Evolutionary conservation across 2,113 vertebrate species (phyloP).

Genomic region (Chelonoidis abingdonii): DNA sequence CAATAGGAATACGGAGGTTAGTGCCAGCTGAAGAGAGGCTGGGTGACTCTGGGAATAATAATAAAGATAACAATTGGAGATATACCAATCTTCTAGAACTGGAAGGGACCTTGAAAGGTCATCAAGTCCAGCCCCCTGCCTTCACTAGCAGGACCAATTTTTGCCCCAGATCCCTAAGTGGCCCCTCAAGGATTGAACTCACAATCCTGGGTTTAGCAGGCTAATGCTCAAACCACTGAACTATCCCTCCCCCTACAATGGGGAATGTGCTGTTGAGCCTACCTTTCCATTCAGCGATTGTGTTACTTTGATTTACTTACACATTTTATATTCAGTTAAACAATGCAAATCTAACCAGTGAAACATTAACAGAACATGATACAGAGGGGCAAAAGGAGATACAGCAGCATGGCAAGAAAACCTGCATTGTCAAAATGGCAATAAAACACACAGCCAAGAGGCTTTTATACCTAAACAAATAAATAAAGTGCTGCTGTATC

Average conservation of each 20-base stretch:
- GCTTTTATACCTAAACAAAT: too few relatives aligned
- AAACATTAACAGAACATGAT: neutral
- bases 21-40: neutral
- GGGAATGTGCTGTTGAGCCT: too few relatives aligned
- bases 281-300: neutral
- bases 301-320: neutral
- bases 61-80: too few relatives aligned
- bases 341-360: neutral
- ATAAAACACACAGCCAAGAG: neutral
- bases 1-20: neutral
- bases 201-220: too few relatives aligned
- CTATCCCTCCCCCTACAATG: too few relatives aligned
- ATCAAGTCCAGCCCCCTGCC: too few relatives aligned
- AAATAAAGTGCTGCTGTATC: neutral
- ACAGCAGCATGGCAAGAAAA: fast-evolving
- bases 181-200: too few relatives aligned
- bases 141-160: too few relatives aligned
- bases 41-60: neutral
- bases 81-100: too few relatives aligned
- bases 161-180: too few relatives aligned
- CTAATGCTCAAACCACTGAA: too few relatives aligned
- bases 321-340: neutral
- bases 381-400: fast-evolving
- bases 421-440: fast-evolving
- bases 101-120: too few relatives aligned